Conservation (phyloP, 2,113 vertebrate genomes). For the Nibea coibor region DNA sequence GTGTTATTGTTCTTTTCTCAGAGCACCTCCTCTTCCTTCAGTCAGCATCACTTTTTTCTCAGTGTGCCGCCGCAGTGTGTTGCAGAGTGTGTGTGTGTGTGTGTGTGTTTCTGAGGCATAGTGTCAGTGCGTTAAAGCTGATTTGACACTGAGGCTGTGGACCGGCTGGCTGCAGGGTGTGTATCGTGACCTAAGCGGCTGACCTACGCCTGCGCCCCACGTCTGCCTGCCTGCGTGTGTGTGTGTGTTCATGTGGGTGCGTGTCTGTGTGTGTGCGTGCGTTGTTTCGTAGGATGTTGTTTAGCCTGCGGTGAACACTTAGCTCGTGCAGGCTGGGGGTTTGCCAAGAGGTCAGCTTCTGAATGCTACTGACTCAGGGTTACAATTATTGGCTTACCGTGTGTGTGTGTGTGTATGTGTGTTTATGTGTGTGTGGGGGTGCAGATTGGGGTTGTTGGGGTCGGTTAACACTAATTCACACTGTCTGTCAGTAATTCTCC, state of each 20-base stretch:
- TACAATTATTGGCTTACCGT: conserved; percentile 66
- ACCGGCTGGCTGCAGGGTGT: conserved; percentile 69
- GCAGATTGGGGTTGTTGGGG: conserved; percentile 11
- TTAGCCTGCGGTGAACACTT: conserved; percentile 67
- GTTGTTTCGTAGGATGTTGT: conserved; percentile 61
- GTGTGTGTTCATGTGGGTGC: conserved; percentile 22
- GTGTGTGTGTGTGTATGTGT: conserved; percentile 25
- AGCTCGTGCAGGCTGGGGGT: conserved; percentile 61
- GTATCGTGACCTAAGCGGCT: conserved; percentile 63
- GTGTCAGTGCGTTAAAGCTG: conserved; percentile 67
- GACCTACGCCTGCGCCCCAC: conserved; percentile 64
- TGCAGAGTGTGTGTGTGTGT: conserved; percentile 30
- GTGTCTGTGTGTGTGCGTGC: conserved; percentile 25
- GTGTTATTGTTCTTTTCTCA: conserved; percentile 8
- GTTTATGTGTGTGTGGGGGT: conserved; percentile 22
- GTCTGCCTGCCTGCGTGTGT: conserved; percentile 41
- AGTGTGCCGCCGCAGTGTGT: conserved; percentile 30
- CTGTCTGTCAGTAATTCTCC: neutral
- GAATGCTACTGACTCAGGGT: conserved; percentile 69
- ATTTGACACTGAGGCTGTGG: conserved; percentile 68
- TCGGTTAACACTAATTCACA: neutral
- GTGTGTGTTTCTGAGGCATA: conserved; percentile 30
- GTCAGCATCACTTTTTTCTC: conserved; percentile 32
- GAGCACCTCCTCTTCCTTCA: conserved; percentile 38
- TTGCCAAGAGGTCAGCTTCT: conserved; percentile 73